These are phyloP conservation scores for Catharus fuscescens DNA, from an alignment of 2,113 vertebrate species.

Conservation along the genomic window DNA sequence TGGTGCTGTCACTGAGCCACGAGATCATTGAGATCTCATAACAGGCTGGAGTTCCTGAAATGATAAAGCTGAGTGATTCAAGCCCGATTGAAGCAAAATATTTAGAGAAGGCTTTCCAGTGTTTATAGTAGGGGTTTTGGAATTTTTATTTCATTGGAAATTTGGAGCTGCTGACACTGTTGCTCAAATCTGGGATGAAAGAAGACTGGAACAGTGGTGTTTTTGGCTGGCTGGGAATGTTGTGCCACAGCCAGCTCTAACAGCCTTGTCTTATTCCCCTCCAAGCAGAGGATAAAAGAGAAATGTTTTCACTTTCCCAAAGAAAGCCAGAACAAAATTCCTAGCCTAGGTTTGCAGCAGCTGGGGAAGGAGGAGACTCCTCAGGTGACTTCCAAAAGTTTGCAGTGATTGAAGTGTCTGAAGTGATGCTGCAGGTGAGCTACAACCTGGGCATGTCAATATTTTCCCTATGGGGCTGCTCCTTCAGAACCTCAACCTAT, in stretches of 20 bases:
- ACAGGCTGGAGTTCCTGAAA: background rate
- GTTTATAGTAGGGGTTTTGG: conserved; percentile 46
- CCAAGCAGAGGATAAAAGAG: conserved; percentile 46
- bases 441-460: accelerated
- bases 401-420: background rate
- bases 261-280: conserved; percentile 45
- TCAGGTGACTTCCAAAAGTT: background rate
- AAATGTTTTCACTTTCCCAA: conserved; percentile 20
- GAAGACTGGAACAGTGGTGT: conserved; percentile 23
- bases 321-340: background rate
- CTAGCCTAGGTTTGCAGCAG: background rate
- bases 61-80: background rate
- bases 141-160: conserved; percentile 65
- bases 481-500: background rate
- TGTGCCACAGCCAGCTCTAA: conserved; percentile 51
- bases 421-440: background rate
- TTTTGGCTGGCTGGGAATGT: conserved; percentile 43
- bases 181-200: conserved; percentile 63
- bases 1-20: background rate
- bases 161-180: conserved; percentile 44
- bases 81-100: conserved; percentile 52
- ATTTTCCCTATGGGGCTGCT: background rate
- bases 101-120: conserved; percentile 59
- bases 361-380: background rate
- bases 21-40: accelerated